A percentile compares a stretch with the other conserved stretches of the same genome.
Conservation (phyloP, 2,888 invertebrate genomes). For the Diachrysia chrysitis region DNA sequence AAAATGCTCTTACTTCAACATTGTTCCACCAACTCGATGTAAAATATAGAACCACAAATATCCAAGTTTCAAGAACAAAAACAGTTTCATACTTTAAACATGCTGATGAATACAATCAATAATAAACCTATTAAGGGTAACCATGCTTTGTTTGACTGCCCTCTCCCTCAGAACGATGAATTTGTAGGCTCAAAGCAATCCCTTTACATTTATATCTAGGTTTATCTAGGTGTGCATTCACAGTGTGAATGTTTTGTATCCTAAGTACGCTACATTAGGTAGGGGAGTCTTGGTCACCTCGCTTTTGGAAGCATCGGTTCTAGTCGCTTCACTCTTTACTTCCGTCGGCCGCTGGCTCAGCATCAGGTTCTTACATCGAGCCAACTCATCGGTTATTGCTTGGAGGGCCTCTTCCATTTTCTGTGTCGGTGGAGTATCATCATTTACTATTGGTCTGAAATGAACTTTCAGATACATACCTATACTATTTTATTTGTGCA, state of each 20-base stretch:
- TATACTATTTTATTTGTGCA: not conserved
- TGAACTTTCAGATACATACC: not conserved
- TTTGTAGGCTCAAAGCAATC: too few relatives aligned
- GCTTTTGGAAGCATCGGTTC: not conserved
- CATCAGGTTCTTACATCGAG: conserved; percentile 71
- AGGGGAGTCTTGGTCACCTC: conserved; percentile 52
- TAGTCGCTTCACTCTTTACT: not conserved
- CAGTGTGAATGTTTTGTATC: not conserved
- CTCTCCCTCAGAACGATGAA: too few relatives aligned
- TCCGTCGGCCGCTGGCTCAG: conserved; percentile 36
- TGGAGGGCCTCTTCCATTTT: conserved; percentile 72
- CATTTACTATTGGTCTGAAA: not conserved
- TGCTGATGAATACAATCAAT: too few relatives aligned
- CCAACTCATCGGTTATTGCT: conserved; percentile 71
- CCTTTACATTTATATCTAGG: too few relatives aligned
- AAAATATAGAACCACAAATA: too few relatives aligned
- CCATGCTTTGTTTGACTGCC: not conserved
- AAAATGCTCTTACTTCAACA: too few relatives aligned
- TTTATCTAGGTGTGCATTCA: not conserved
- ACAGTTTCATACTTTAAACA: not conserved
- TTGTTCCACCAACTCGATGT: too few relatives aligned
- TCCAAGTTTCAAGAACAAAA: too few relatives aligned
- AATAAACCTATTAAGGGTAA: too few relatives aligned
- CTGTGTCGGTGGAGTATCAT: conserved; percentile 37
- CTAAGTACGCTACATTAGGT: conserved; percentile 10